Percentiles rank a stretch among this genome's conserved stretches.
Evolutionary conservation across 2,888 invertebrate species (phyloP).

Genomic region (Nymphalis polychloros): DNA sequence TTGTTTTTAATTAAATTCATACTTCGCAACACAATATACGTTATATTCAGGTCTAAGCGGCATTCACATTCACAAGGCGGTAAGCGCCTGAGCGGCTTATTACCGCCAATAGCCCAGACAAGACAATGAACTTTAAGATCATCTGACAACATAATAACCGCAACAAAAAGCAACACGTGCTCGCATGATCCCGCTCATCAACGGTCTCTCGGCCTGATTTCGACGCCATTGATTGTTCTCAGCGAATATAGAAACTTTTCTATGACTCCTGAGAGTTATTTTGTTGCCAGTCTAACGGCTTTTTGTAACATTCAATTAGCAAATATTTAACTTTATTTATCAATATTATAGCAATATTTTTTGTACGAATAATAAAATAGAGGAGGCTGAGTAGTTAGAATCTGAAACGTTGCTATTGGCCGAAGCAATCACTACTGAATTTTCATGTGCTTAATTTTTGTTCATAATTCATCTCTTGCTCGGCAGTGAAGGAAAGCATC

Average conservation of each 20-base stretch:
- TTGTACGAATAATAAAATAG: too few species aligned
- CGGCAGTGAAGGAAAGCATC: too few species aligned
- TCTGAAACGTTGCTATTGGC: too few species aligned
- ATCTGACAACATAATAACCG: slow-evolving; percentile 66
- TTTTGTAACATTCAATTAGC: too few species aligned
- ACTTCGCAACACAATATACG: too few species aligned
- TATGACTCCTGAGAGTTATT: slow-evolving; percentile 24
- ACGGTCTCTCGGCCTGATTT: slow-evolving; percentile 47
- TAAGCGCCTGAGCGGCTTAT: slow-evolving; percentile 24
- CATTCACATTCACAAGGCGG: slow-evolving; percentile 15
- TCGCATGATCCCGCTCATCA: slow-evolving; percentile 68
- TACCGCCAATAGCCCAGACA: slow-evolving; percentile 30
- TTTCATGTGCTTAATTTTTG: too few species aligned
- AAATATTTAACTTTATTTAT: too few species aligned
- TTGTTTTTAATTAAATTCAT: too few species aligned
- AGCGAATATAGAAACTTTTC: slow-evolving; percentile 27
- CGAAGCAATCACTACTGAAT: too few species aligned
- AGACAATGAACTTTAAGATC: slow-evolving; percentile 44
- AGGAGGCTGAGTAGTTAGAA: too few species aligned
- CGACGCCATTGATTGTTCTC: slow-evolving; percentile 58
- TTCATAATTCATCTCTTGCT: too few species aligned
- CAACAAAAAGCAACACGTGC: slow-evolving; percentile 67
- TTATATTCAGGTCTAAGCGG: slow-evolving; percentile 4
- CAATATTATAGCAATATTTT: too few species aligned
- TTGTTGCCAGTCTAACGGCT: background rate